Percentiles rank a stretch among this genome's conserved stretches.
phyloP scores from a whole-genome alignment of 2,888 invertebrate species.

The Tipula confusa region DNA sequence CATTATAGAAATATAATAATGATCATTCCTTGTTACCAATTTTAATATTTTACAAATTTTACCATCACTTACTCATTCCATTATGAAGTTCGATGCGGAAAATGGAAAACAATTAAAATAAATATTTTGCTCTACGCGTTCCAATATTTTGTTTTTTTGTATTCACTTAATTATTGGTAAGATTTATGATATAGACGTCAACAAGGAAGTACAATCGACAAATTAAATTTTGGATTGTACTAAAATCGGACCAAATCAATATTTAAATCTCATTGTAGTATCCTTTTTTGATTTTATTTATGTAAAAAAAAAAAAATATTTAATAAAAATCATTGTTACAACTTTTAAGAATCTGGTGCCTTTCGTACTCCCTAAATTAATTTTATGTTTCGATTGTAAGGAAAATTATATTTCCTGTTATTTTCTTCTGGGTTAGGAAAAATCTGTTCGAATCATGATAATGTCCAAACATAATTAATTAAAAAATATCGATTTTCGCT shows the following conservation, averaged over 20 bases:
- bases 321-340: not conserved
- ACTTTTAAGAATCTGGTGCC: not conserved
- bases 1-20: constrained; percentile 29
- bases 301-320: not conserved
- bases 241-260: not conserved
- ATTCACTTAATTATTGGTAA: constrained; percentile 20
- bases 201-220: not conserved
- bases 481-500: constrained; percentile 30
- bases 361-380: not conserved
- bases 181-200: not conserved
- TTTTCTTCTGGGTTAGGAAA: not conserved
- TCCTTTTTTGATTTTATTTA: not conserved
- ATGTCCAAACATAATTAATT: constrained; percentile 32
- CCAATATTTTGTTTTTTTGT: not conserved
- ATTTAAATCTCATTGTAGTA: not conserved
- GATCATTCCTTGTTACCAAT: constrained; percentile 26
- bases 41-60: constrained; percentile 21
- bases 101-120: constrained; percentile 27
- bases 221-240: not conserved
- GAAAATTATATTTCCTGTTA: not conserved
- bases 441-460: constrained; percentile 31
- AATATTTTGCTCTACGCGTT: not conserved
- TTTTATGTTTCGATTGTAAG: not conserved
- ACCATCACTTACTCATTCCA: not conserved
- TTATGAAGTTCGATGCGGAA: not conserved